These are phyloP conservation scores for Carassius auratus DNA, from an alignment of 2,113 vertebrate species.

Conservation along the genomic window DNA sequence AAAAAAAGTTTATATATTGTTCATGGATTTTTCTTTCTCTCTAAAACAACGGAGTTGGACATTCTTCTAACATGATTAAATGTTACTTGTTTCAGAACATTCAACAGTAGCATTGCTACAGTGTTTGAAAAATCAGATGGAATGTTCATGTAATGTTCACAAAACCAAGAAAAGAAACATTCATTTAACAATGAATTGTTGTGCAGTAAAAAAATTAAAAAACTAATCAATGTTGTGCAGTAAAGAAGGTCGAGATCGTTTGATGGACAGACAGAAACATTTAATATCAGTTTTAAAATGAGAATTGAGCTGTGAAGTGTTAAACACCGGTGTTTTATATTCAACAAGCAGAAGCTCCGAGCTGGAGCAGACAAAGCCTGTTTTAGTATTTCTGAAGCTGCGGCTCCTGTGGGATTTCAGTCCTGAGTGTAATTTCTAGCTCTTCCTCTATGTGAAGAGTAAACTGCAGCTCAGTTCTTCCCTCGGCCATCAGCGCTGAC, in stretches of 20 bases:
- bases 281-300: neutral
- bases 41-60: no score
- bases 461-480: constrained; percentile 72
- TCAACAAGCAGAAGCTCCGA: neutral
- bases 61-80: neutral
- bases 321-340: neutral
- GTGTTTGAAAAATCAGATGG: neutral
- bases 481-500: constrained; percentile 68
- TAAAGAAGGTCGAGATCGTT: no score
- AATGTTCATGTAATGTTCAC: neutral
- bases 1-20: no score
- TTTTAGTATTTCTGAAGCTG: constrained; percentile 78
- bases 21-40: no score
- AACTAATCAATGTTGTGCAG: neutral
- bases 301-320: neutral
- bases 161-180: neutral
- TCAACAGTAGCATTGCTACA: no score
- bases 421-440: constrained; percentile 81
- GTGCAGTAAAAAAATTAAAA: neutral
- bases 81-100: neutral
- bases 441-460: constrained; percentile 78
- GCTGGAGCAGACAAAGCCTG: constrained; percentile 57
- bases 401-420: constrained; percentile 77
- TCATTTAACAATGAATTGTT: neutral
- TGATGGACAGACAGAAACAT: no score